Base-by-base conservation (phyloP, 35 echinoderm and acorn worm genomes). In the Nesometra sesokonis region DNA sequence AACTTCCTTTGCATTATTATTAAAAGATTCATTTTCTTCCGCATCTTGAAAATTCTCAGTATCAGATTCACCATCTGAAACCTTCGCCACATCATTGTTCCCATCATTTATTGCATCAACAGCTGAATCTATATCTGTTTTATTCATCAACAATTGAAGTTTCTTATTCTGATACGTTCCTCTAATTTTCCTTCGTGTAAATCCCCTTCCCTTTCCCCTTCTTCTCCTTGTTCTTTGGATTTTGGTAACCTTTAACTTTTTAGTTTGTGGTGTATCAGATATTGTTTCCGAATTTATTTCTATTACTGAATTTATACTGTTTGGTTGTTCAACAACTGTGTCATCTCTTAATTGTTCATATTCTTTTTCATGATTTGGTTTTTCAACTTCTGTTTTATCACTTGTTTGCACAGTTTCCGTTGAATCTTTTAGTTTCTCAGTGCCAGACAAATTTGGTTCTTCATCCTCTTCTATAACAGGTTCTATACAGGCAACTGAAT, bases 221-320 rank as follows among this genome's bases (percentile, higher is more conserved):
- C 32, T 85, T 90, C 11, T 77, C 13, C 80, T 77, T 88, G 77
- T 83, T 57, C 31, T 88, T 86, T 47, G 46, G 46, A 77, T 78
- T 32, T 30, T 86, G 9, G n/a, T 43, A 33, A 27, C 0, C 85
- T 34, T 77, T 34, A 32, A 13, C 23, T 67, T 67, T 67, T 9
- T 11, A 67, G 52, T 5, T 67, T 67, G 52, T 27, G 52, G 38
- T 43, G 38, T 43, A 43, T 43, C 38, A 43, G 38, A 43, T 43
- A 43, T 43, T 43, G 38, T 43, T 67, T 2, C 52, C 23, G 0
- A 19, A 27, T 67, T 67, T 17, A 19, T 13, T 67, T 67, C 52
- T 67, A 17, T 9, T 17, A 67, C 7, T 67, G 52, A 19, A 13
- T 67, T 9, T 2, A 3, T 19, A 67, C 21, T 67, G 52, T 27